Evolutionary conservation across 1,140 invertebrate species (phyloP), one percentile per base, ranked within the genome.

Genomic region (Drosophila baimaii): DNA sequence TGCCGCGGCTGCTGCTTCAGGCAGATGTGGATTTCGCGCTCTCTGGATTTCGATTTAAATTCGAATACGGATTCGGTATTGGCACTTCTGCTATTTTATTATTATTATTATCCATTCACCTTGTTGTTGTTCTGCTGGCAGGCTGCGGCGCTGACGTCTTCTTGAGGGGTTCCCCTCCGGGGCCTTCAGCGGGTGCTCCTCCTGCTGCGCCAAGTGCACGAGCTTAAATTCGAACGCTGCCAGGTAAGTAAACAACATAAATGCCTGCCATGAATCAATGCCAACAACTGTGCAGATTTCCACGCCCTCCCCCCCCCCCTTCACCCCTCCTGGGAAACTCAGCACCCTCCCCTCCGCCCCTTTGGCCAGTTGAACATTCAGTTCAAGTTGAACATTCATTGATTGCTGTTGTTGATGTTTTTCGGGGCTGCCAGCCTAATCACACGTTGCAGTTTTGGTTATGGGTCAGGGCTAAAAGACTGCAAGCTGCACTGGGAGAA

Each of bases 171-270:
- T 33, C 19, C 12, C 19, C 49, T 58, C 56, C 33, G n/a, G n/a
- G n/a, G n/a, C 15, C 51, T 64, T 39, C 58, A 17, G 33, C 2
- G 8, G 5, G 13, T 7, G 3, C 52, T 43, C 39, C 29, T 64
- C 55, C 56, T 63, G 68, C 23, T 52, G 57, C 21, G 68, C 65
- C 76, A 91, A 70, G 49, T 91, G 86, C 54, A 91, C 90, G 62
- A 91, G 84, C 79, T 91, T 91, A 51, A 91, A 79, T 44, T 81
- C 58, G 58, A 79, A 83, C 56, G 71, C 90, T 91, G 90, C 51
- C 70, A 82, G 68, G 51, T 73, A 72, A 83, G 73, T 51, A 82
- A 81, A 63, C 47, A 77, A 79, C 55, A 55, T 46, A 69, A 65
- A 49, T 58, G 59, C 35, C 55, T 64, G 58, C 41, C 70, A 56